phyloP scores from a whole-genome alignment of 2,113 vertebrate species.

The Balaeniceps rex region DNA sequence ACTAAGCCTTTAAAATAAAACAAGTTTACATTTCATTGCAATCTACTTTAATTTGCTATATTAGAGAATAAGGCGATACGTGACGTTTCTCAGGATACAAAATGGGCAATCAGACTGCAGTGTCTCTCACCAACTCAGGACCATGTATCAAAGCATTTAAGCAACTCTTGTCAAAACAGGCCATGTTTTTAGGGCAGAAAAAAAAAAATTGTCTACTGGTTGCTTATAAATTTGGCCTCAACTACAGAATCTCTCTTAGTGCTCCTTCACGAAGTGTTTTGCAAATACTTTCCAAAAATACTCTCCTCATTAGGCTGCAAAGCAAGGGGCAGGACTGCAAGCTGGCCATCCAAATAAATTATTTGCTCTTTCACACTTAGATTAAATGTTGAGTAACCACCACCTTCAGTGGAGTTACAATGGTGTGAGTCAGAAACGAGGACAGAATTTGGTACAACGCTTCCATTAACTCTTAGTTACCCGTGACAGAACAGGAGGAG shows the following conservation, averaged over 20 bases:
- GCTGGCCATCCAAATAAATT: neutral
- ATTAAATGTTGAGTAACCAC: conserved; percentile 17
- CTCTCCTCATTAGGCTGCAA: neutral
- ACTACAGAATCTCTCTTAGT: neutral
- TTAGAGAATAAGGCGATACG: neutral
- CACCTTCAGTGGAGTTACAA: neutral
- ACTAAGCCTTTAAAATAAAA: neutral
- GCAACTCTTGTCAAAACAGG: neutral
- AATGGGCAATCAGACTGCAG: neutral
- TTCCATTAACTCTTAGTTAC: neutral
- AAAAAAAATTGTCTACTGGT: neutral
- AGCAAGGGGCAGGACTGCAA: neutral
- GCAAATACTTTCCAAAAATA: conserved; percentile 23
- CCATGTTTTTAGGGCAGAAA: neutral
- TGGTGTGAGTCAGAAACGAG: neutral
- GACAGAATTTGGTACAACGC: neutral
- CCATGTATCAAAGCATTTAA: neutral
- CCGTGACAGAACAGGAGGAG: neutral
- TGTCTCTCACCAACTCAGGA: neutral
- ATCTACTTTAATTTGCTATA: neutral
- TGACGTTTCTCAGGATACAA: neutral
- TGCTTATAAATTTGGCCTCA: neutral
- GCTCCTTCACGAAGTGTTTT: neutral
- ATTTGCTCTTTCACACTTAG: neutral
- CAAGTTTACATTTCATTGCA: neutral